phyloP scores from a whole-genome alignment of 2,888 invertebrate species.

The Halictus ligatus region DNA sequence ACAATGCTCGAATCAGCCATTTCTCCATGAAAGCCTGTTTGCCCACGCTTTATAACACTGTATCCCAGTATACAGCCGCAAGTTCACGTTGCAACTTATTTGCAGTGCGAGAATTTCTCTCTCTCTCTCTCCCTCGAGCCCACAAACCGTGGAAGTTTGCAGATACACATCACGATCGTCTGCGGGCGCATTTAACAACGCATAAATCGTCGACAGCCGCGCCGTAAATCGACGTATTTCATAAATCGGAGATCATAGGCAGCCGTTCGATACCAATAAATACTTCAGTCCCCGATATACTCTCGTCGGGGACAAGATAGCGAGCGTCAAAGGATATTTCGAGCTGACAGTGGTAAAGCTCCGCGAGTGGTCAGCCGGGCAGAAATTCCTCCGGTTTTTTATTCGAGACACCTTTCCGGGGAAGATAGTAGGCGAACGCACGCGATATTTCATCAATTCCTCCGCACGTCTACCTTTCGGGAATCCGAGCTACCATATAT shows the following conservation, averaged over 20 bases:
- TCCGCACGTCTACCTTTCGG: constrained; percentile 9
- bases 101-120: background rate
- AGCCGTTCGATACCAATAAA: background rate
- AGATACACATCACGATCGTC: background rate
- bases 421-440: background rate
- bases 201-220: background rate
- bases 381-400: background rate
- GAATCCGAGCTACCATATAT: constrained; percentile 33
- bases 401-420: background rate
- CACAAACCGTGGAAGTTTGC: background rate
- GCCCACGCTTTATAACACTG: background rate
- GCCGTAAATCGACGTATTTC: constrained; percentile 7
- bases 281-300: background rate
- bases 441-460: constrained; percentile 49
- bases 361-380: background rate
- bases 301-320: background rate
- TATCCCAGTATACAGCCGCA: background rate
- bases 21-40: background rate
- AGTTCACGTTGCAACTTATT: background rate
- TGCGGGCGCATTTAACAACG: background rate
- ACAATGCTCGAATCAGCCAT: background rate
- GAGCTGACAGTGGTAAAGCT: background rate
- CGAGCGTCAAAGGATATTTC: background rate
- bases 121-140: too few relatives aligned
- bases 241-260: constrained; percentile 9